These are phyloP conservation scores for Acleris literana DNA, from an alignment of 2,888 invertebrate species.

Conservation along the genomic window DNA sequence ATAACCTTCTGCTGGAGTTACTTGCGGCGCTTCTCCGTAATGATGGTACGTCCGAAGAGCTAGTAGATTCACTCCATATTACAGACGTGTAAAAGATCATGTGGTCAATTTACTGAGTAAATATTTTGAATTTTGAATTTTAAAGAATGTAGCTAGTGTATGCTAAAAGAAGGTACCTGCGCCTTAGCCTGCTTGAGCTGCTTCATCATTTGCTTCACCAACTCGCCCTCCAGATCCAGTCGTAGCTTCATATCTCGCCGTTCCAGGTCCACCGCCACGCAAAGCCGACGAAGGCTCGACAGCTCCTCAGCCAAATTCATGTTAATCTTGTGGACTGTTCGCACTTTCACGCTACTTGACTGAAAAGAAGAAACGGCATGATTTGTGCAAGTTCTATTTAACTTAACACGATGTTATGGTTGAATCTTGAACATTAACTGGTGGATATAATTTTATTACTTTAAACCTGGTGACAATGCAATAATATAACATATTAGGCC, in stretches of 20 bases:
- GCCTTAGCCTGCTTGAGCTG: slow-evolving; percentile 81
- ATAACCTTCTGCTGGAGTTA: too few species aligned
- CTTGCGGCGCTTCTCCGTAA: too few species aligned
- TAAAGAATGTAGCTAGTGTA: too few species aligned
- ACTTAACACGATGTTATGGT: too few species aligned
- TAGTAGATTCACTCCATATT: too few species aligned
- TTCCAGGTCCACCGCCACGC: slow-evolving; percentile 82
- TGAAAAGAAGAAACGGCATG: slow-evolving; percentile 37
- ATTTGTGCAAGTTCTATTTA: not conserved
- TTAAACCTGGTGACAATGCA: too few species aligned
- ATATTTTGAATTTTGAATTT: not conserved
- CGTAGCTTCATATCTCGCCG: slow-evolving; percentile 79
- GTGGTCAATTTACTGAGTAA: too few species aligned
- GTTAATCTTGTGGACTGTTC: slow-evolving; percentile 83
- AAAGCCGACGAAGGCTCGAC: slow-evolving; percentile 76
- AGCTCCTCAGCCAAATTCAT: slow-evolving; percentile 83
- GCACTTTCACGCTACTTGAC: slow-evolving; percentile 73
- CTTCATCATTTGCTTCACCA: slow-evolving; percentile 85
- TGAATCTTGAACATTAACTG: too few species aligned
- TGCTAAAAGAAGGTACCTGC: slow-evolving; percentile 52
- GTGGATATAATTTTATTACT: too few species aligned
- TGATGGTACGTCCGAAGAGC: too few species aligned
- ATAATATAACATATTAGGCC: too few species aligned
- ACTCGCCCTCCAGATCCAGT: slow-evolving; percentile 85
- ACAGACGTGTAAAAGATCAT: too few species aligned